These are phyloP conservation scores for Microcebus murinus DNA, from an alignment of 2,113 vertebrate species.

Conservation along the genomic window DNA sequence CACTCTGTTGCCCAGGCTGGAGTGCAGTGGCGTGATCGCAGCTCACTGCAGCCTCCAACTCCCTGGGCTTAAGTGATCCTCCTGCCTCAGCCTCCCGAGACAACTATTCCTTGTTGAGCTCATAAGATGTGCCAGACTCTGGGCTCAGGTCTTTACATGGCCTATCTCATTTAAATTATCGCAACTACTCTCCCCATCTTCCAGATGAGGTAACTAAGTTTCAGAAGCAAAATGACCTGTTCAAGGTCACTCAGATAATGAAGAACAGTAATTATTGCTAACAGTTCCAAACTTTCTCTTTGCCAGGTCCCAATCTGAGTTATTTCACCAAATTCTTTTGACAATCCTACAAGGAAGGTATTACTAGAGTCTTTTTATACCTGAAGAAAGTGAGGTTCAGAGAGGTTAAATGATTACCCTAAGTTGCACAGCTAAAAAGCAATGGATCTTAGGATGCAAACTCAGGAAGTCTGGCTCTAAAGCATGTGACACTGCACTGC, in stretches of 20 bases:
- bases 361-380: background rate
- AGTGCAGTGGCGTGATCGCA: no score
- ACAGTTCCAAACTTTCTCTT: background rate
- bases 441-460: background rate
- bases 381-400: background rate
- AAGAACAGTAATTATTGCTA: background rate
- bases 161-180: background rate
- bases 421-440: background rate
- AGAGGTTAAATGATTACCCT: background rate
- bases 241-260: background rate
- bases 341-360: background rate
- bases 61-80: no score
- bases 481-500: accelerated
- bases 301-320: background rate
- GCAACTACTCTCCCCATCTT: background rate
- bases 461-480: background rate
- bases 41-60: no score
- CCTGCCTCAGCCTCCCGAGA: no score
- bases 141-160: background rate
- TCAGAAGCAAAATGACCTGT: background rate
- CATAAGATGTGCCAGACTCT: background rate
- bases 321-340: background rate
- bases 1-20: no score
- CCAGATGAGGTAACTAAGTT: background rate
- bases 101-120: background rate